Conservation (phyloP, 1,140 invertebrate species). For the Phocides pigmalion region DNA sequence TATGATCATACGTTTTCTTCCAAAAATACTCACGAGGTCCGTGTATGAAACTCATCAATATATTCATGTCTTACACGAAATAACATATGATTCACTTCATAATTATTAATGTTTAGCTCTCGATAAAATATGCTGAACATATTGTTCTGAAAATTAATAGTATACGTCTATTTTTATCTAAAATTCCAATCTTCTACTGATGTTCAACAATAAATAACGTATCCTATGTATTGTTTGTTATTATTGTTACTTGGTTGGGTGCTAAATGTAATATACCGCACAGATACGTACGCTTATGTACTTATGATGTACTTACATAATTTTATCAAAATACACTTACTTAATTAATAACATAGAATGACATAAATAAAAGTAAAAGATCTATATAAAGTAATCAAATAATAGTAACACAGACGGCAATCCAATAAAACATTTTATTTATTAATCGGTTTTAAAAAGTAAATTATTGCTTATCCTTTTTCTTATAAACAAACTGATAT, state of each 20-base stretch:
- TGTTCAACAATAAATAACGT: neutral
- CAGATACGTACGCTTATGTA: neutral
- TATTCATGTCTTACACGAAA: slow-evolving; percentile 22
- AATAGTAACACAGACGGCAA: no score
- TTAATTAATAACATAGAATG: no score
- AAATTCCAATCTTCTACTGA: neutral
- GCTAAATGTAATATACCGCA: neutral
- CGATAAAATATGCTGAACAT: slow-evolving; percentile 15
- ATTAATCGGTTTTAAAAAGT: no score
- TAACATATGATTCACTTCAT: slow-evolving; percentile 21
- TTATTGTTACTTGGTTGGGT: neutral
- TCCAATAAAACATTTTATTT: no score
- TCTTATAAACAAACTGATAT: no score
- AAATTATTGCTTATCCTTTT: no score
- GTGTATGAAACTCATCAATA: slow-evolving; percentile 21
- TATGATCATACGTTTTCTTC: slow-evolving; percentile 20
- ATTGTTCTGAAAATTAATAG: slow-evolving; percentile 12
- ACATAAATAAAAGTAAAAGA: no score
- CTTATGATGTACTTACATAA: neutral
- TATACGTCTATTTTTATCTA: slow-evolving; percentile 6
- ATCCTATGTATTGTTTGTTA: neutral
- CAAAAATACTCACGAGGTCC: slow-evolving; percentile 10
- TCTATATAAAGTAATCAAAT: no score
- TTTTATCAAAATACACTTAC: no score
- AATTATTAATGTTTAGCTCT: slow-evolving; percentile 21